Conservation (phyloP, 2,797 vertebrate genomes). For the Chloroceryle inda region DNA sequence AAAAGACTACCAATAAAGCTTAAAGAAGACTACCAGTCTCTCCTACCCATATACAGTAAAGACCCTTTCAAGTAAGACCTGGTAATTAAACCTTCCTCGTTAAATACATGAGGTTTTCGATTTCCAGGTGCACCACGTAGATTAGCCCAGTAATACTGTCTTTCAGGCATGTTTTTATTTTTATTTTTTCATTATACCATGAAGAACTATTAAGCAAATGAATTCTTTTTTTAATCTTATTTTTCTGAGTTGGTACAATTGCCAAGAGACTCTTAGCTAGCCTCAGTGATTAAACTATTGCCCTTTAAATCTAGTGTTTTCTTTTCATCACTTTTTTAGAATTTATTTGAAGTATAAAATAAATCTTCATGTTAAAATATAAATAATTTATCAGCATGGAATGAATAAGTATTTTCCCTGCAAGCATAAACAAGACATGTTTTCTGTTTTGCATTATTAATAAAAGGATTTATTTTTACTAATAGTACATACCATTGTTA, state of each 20-base stretch:
- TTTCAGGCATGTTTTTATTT: background rate
- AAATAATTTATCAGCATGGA: background rate
- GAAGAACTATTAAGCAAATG: slow-evolving; percentile 4
- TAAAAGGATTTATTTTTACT: background rate
- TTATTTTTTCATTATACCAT: background rate
- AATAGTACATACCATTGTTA: background rate
- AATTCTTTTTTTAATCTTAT: background rate
- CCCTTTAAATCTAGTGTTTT: background rate
- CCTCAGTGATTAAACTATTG: background rate
- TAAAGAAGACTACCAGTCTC: background rate
- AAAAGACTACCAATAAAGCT: background rate
- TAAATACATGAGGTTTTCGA: background rate
- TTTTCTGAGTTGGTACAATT: background rate
- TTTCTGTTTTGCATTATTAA: background rate
- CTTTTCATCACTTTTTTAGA: background rate
- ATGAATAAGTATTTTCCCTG: background rate
- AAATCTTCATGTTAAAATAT: background rate
- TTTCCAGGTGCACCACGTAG: background rate
- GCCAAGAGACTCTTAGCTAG: background rate
- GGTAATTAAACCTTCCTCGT: background rate
- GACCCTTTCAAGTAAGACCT: background rate
- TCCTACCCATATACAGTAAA: background rate
- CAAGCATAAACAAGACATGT: background rate
- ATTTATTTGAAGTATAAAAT: background rate
- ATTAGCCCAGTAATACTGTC: background rate